Evolutionary conservation across 2,113 vertebrate genomes (phyloP).

Genomic region (Zosterops hypoxanthus): DNA sequence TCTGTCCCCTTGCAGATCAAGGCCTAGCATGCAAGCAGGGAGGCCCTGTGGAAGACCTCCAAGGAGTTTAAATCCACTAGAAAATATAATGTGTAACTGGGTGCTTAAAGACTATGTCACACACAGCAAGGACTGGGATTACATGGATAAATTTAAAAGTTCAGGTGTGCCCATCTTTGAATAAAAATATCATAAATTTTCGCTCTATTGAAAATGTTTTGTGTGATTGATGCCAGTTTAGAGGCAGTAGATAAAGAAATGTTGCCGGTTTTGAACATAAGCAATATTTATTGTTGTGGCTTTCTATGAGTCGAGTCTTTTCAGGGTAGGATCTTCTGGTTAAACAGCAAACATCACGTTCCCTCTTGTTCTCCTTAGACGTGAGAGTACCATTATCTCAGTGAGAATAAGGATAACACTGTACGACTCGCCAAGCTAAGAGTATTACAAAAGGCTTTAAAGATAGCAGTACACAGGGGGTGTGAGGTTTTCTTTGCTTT

Average conservation of each 20-base stretch:
- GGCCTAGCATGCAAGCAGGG: neutral
- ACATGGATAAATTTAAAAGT: neutral
- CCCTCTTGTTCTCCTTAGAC: neutral
- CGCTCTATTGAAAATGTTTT: neutral
- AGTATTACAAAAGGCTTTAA: neutral
- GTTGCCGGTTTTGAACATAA: neutral
- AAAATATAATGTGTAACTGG: neutral
- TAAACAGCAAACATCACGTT: neutral
- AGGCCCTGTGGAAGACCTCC: neutral
- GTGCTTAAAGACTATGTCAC: neutral
- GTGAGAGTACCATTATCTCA: neutral
- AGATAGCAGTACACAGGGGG: neutral
- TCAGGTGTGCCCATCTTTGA: neutral
- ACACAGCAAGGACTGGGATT: neutral
- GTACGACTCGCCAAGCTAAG: neutral
- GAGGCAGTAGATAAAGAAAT: neutral
- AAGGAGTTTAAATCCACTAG: neutral
- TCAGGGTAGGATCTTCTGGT: neutral
- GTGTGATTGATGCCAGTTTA: neutral
- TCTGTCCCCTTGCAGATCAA: neutral
- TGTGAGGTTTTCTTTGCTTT: neutral
- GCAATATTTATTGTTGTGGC: neutral
- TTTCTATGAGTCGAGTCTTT: neutral
- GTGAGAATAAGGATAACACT: neutral
- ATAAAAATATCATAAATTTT: neutral